Base-by-base conservation (phyloP, 2,797 vertebrate genomes). In the Cuculus canorus region DNA sequence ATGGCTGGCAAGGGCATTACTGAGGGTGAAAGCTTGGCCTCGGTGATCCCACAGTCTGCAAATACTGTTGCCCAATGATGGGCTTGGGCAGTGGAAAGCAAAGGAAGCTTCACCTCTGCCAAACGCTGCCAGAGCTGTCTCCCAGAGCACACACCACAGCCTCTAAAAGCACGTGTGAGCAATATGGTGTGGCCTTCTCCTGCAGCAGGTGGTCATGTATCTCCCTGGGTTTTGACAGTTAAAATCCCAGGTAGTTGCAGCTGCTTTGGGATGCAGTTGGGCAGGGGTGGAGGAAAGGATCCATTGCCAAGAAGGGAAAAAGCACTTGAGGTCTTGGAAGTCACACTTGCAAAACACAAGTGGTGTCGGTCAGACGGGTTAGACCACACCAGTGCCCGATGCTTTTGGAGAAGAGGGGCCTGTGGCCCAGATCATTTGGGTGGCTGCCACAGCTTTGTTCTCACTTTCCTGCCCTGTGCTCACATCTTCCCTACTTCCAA, bases 21-120 rank as follows among this genome's bases (percentile, higher is more conserved):
- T 8, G 78, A 41, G 39, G 5, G 30, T 5, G 12, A 57, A n/a
- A 5, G 8, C 11, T 13, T 13, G 39, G 52, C 32, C 41, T 3
- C 0, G n/a, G 45, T 22, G 61, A 9, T 63, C 19, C 23, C 69
- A 8, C 25, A 7, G 4, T 1, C 23, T 14, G 83, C 30, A 80
- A 32, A 15, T 18, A 1, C 2, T 32, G 0, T 13, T 37, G 57
- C n/a, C 61, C 2, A 13, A 11, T 19, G 1, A 5, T 10, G 47
- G 56, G 27, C 73, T 50, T 43, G 35, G 25, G 14, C 59, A 16
- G 63, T 1, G 0, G 53, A 10, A 43, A 33, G 33, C 53, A 28
- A 2, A 0, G 0, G n/a, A 41, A 79, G 18, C 53, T 52, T 39
- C n/a, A 7, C 41, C 86, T 69, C 41, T 0, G 0, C 25, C 32